Evolutionary conservation across 2,888 invertebrate genomes (phyloP), one percentile per base, ranked within the genome.

Genomic region (Arrhopalites spinosus): DNA sequence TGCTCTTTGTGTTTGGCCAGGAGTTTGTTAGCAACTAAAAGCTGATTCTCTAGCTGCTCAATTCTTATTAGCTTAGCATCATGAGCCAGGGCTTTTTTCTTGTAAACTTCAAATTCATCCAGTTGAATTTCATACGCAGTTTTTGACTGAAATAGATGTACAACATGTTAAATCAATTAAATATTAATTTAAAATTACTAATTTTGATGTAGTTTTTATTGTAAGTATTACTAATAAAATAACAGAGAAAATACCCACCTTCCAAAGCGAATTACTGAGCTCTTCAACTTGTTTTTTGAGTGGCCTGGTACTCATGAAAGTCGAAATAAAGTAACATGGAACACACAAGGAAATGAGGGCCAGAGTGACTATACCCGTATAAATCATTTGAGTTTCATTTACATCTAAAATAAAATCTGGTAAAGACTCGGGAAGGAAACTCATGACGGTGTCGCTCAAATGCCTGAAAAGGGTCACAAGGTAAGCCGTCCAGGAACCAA

Each of bases 61-160:
- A 81, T 81, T 50, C 80, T 67, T 25, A 78, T 81, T 43, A 78
- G 78, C 45, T 78, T 79, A 53, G 81, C 82, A 56, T 83, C 82
- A 69, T 81, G 80, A 30, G 81, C 82, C 25, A 83, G 73, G 13
- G 82, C 82, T 59, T 81, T 83, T 64, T 81, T 79, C 68, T 83
- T 83, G 61, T 77, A 83, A n/a, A 77, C 74, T 68, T 83, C 82
- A 67, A 80, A 83, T 74, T 83, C 82, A 63, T 83, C 82, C 50
- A 81, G 81, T 63, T 83, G 82, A 63, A 79, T 83, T 66, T 83
- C 82, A 70, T 80, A 83, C 8, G 82, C 82, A 13, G 82, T 78
- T 50, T 79, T 81, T 25, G 80, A 80, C 80, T 82, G 72, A 23
- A 59, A 75, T 29, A 67, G 61, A 20, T n/a, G n/a, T n/a, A n/a